Evolutionary conservation across 1,140 invertebrate species (phyloP).

Genomic region (Apis florea): DNA sequence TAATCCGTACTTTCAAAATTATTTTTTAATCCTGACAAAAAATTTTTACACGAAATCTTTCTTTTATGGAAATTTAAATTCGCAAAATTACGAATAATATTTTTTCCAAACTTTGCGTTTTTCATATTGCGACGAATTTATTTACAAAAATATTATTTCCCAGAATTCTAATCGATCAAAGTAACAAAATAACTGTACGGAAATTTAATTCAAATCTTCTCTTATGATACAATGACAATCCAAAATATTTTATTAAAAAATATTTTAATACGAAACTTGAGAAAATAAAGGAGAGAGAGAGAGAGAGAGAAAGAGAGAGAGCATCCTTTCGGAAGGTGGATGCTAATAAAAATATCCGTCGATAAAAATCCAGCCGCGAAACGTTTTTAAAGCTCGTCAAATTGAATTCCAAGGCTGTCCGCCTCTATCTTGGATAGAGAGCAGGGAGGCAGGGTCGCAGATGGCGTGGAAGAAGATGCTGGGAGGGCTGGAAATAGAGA

Average conservation of each 20-base stretch:
- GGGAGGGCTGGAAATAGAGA: conserved; percentile 58
- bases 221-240: background rate
- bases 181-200: no score
- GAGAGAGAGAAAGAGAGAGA: no score
- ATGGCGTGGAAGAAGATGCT: conserved; percentile 67
- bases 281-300: no score
- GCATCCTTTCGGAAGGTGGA: no score
- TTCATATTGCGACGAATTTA: background rate
- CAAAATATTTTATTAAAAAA: background rate
- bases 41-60: no score
- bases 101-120: no score
- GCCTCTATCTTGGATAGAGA: conserved; percentile 1
- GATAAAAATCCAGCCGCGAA: background rate
- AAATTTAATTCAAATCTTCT: no score
- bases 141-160: background rate
- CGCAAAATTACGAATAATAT: no score
- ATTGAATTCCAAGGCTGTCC: conserved; percentile 34
- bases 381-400: conserved; percentile 32
- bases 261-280: background rate
- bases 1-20: background rate
- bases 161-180: background rate
- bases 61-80: no score
- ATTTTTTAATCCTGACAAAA: background rate
- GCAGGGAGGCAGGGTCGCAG: conserved; percentile 49
- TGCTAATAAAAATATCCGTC: background rate